phyloP scores from a whole-genome alignment of 2,113 vertebrate species.

The Scartelaos histophorus region DNA sequence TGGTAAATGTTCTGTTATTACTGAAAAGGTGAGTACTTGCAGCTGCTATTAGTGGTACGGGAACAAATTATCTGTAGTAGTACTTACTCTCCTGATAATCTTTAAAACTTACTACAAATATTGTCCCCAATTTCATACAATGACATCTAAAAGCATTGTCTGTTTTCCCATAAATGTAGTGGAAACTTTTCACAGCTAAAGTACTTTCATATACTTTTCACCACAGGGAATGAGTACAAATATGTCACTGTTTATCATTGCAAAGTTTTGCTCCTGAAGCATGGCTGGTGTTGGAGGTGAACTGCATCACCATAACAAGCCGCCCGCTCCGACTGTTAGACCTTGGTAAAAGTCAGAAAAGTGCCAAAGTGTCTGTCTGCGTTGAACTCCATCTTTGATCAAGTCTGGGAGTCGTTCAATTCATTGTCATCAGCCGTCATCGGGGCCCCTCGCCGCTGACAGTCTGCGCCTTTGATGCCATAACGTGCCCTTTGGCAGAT shows the following conservation, averaged over 20 bases:
- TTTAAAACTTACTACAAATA: too few species aligned
- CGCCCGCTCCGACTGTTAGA: slow-evolving; percentile 26
- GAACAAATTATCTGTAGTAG: too few species aligned
- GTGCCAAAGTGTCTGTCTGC: slow-evolving; percentile 47
- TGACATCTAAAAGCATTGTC: too few species aligned
- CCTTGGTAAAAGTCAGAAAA: slow-evolving; percentile 28
- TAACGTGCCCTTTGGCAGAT: slow-evolving; percentile 75
- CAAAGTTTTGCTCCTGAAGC: slow-evolving; percentile 4
- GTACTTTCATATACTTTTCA: neutral
- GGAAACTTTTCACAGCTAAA: neutral
- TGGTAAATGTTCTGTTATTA: too few species aligned
- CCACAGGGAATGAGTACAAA: neutral
- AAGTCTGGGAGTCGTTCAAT: slow-evolving; percentile 62
- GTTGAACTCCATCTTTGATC: slow-evolving; percentile 67
- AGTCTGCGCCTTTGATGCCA: slow-evolving; percentile 74
- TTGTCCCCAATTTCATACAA: too few species aligned
- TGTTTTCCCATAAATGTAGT: too few species aligned
- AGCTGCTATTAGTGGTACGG: too few species aligned
- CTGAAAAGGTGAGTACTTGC: too few species aligned
- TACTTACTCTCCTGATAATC: too few species aligned
- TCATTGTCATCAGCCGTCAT: slow-evolving; percentile 59
- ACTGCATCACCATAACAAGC: slow-evolving; percentile 7
- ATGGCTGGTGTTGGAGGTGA: neutral
- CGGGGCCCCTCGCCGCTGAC: slow-evolving; percentile 64
- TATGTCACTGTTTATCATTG: neutral